Base-by-base conservation (phyloP, 2,888 invertebrate genomes). In the Gasteruption jaculator region DNA sequence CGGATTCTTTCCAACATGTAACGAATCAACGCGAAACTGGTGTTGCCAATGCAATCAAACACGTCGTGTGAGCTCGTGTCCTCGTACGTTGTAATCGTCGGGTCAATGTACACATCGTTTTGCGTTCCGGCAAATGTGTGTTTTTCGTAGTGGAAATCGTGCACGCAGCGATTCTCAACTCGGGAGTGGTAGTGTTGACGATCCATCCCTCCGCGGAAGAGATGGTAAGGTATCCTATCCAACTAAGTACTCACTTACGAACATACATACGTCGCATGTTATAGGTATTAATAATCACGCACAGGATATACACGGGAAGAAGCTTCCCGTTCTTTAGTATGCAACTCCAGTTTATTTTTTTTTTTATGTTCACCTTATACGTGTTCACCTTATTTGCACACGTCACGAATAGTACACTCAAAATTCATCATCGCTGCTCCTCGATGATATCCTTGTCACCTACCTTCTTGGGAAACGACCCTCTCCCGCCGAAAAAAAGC, bases 91-190 rank as follows among this genome's bases (percentile, higher is more conserved):
- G n/a, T n/a, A n/a, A n/a, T n/a, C n/a, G n/a, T n/a, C n/a, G n/a
- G n/a, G n/a, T n/a, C n/a, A n/a, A n/a, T n/a, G n/a, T n/a, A n/a
- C n/a, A n/a, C n/a, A n/a, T n/a, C n/a, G 25, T 14, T 14, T 49
- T 45, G 52, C 51, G 51, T 62, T 53, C 50, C 59, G 55, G 54
- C 54, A 54, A 57, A 57, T 54, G 55, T 57, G 57, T 53, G 54
- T 56, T 61, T 57, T 53, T 56, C 57, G 44, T 47, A 46, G 22
- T 18, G 33, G 30, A 30, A 37, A 30, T 30, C 43, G 44, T 46
- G 35, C 40, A 44, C 42, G 18, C 61, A 62, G 61, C 45, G 60
- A 53, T 59, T 56, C 61, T 63, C 63, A 61, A 64, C 59, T 50
- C 56, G 54, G 57, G 57, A 62, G 58, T 55, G 57, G 54, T 58